Percentiles rank a stretch among this genome's conserved stretches.
phyloP scores from a whole-genome alignment of 2,797 vertebrate genomes.

The Erithacus rubecula region DNA sequence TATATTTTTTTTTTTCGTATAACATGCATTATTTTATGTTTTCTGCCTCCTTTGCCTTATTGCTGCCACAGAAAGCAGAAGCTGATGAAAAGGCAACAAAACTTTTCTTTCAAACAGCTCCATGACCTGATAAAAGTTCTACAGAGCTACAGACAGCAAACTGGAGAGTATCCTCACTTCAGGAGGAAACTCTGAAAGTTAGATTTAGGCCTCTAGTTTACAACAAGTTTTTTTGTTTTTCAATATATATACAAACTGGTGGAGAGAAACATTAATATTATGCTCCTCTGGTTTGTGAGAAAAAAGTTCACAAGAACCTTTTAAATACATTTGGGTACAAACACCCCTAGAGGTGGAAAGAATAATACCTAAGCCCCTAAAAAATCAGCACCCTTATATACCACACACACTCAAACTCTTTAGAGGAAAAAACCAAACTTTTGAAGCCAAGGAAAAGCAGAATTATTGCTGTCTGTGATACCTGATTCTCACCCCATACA shows the following conservation, averaged over 20 bases:
- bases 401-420: background rate
- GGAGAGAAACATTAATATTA: background rate
- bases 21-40: background rate
- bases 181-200: background rate
- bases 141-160: background rate
- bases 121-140: background rate
- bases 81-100: background rate
- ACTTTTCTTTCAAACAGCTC: background rate
- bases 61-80: background rate
- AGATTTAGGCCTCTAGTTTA: background rate
- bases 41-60: background rate
- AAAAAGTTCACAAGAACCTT: background rate
- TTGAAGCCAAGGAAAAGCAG: background rate
- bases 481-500: background rate
- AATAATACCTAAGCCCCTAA: background rate
- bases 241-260: background rate
- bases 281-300: background rate
- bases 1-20: background rate
- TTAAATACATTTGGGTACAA: background rate
- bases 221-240: rapidly evolving
- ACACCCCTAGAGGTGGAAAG: background rate
- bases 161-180: background rate
- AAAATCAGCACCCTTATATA: background rate
- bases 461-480: background rate
- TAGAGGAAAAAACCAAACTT: background rate